These are phyloP conservation scores for Camponotus floridanus DNA, from an alignment of 1,140 invertebrate genomes.

Conservation along the genomic window DNA sequence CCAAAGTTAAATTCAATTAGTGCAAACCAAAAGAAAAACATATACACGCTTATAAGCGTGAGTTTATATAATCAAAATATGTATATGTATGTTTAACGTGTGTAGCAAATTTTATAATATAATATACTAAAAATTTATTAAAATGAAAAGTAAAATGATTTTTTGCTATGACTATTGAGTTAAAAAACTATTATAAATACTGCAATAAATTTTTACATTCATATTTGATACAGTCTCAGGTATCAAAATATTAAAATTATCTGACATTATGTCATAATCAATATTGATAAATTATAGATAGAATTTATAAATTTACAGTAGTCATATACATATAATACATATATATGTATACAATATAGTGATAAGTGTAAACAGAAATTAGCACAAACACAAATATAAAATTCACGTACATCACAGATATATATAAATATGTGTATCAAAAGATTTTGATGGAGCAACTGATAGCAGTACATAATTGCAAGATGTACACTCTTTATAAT, in stretches of 20 bases:
- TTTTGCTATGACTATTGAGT: background rate
- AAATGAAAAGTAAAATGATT: background rate
- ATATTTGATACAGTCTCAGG: background rate
- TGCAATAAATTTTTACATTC: background rate
- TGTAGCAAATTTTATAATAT: background rate
- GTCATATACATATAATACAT: background rate
- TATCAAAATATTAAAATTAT: background rate
- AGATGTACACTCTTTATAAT: background rate
- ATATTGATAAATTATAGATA: background rate
- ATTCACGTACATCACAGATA: background rate
- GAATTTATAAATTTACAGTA: slow-evolving; percentile 12
- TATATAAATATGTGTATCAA: background rate
- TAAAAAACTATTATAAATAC: background rate
- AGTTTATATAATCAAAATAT: background rate
- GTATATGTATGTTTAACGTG: background rate
- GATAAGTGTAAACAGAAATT: background rate
- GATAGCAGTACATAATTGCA: background rate
- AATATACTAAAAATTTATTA: slow-evolving; percentile 3
- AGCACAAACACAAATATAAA: background rate
- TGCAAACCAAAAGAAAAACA: slow-evolving; percentile 29
- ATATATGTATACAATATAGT: background rate
- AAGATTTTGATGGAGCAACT: background rate
- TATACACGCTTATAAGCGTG: slow-evolving; percentile 28
- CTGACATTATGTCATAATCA: background rate
- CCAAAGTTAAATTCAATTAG: slow-evolving; percentile 48